phyloP scores from a whole-genome alignment of 2,113 vertebrate genomes.

The Xenotilapia longispinis region DNA sequence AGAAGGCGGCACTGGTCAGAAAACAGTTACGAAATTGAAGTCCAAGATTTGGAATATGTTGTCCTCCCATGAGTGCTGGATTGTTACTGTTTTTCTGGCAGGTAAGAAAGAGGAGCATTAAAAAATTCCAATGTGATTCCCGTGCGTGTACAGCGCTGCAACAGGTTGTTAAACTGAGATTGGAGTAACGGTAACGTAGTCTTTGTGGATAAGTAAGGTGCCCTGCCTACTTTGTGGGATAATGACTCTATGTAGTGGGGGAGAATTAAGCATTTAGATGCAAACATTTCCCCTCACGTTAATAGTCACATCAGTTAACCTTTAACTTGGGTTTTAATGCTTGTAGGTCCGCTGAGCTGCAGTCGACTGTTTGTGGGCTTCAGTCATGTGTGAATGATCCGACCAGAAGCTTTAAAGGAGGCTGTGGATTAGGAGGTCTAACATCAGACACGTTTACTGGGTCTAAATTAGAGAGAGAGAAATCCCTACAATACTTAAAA shows the following conservation, averaged over 20 bases:
- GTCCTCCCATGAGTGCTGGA: slow-evolving; percentile 22
- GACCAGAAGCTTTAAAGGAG: background rate
- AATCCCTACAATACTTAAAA: background rate
- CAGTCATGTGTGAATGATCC: slow-evolving; percentile 27
- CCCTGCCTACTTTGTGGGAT: background rate
- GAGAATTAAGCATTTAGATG: background rate
- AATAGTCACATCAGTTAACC: background rate
- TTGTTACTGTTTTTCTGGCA: slow-evolving; percentile 33
- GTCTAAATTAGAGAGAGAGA: background rate
- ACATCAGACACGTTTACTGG: background rate
- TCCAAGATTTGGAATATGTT: slow-evolving; percentile 6
- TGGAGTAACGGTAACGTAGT: background rate
- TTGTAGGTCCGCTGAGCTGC: background rate
- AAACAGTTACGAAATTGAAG: background rate
- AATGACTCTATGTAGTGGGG: background rate
- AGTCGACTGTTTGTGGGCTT: background rate
- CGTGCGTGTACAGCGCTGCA: background rate
- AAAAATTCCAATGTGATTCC: background rate
- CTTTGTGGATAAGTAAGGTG: background rate
- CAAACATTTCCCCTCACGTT: background rate
- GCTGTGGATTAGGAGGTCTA: slow-evolving; percentile 6
- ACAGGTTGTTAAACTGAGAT: slow-evolving; percentile 18
- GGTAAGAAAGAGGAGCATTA: slow-evolving; percentile 33
- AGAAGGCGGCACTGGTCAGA: background rate
- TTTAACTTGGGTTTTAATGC: background rate